These are phyloP conservation scores for Lordiphosa clarofinis DNA, from an alignment of 1,140 invertebrate genomes.

Conservation along the genomic window DNA sequence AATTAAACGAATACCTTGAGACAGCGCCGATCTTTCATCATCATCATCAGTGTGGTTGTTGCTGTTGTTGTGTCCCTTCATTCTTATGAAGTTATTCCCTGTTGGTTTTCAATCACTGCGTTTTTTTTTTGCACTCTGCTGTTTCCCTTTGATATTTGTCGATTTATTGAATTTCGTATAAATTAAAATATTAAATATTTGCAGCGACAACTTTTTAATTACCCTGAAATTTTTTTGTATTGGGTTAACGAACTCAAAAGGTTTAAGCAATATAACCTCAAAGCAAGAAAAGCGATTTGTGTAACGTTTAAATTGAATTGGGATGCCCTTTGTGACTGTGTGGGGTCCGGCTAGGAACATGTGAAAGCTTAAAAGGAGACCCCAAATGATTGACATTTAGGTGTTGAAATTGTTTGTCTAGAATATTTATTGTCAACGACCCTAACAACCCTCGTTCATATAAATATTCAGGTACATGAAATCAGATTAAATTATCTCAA, in stretches of 20 bases:
- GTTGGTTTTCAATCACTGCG: slow-evolving; percentile 60
- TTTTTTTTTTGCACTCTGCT: slow-evolving; percentile 26
- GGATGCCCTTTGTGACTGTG: slow-evolving; percentile 46
- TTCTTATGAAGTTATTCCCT: slow-evolving; percentile 61
- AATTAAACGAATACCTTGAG: slow-evolving; percentile 66
- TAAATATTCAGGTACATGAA: slow-evolving; percentile 74
- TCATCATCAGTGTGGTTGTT: no score
- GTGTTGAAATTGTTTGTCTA: slow-evolving; percentile 6
- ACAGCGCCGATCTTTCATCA: slow-evolving; percentile 75
- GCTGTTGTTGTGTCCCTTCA: not conserved
- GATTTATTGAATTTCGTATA: slow-evolving; percentile 78
- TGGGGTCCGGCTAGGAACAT: slow-evolving; percentile 11
- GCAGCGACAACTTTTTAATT: slow-evolving; percentile 62
- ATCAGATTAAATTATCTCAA: slow-evolving; percentile 75
- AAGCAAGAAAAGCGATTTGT: slow-evolving; percentile 42
- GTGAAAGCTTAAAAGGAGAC: slow-evolving; percentile 1
- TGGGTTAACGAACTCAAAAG: slow-evolving; percentile 48
- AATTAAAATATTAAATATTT: slow-evolving; percentile 78
- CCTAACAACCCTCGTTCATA: slow-evolving; percentile 25
- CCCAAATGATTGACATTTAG: slow-evolving; percentile 13
- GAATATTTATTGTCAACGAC: not conserved
- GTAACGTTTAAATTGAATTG: slow-evolving; percentile 73
- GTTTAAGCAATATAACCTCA: slow-evolving; percentile 5
- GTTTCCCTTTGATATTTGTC: slow-evolving; percentile 24
- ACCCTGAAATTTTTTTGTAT: slow-evolving; percentile 35